These are phyloP conservation scores for Meghimatium bilineatum DNA, from an alignment of 2,888 invertebrate species.

Conservation along the genomic window DNA sequence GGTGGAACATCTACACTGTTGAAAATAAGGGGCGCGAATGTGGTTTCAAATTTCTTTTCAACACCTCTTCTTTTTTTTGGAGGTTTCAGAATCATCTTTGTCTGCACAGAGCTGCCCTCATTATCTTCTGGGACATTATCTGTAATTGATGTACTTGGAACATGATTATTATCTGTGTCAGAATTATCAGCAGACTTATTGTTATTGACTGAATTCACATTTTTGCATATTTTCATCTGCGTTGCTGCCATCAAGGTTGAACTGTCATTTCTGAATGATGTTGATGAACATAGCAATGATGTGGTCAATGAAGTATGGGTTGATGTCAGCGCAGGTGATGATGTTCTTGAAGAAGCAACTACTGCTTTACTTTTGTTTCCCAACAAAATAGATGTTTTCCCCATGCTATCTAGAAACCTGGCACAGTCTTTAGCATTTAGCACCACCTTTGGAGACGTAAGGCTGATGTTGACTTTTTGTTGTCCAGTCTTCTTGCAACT, in stretches of 20 bases:
- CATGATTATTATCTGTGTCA: not conserved
- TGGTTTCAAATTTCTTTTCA: constrained; percentile 46
- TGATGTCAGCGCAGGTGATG: constrained; percentile 5
- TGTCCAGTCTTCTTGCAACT: constrained; percentile 18
- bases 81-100: constrained; percentile 47
- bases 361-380: constrained; percentile 41
- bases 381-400: constrained; percentile 42
- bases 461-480: constrained; percentile 34
- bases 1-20: constrained; percentile 18
- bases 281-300: not conserved
- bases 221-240: constrained; percentile 28
- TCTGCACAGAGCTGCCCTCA: not conserved
- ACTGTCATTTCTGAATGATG: not conserved
- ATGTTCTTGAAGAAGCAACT: constrained; percentile 13
- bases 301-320: not conserved
- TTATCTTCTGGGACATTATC: not conserved
- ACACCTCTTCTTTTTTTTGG: constrained; percentile 51
- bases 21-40: no score
- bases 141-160: not conserved
- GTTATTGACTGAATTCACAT: constrained; percentile 3
- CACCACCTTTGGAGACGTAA: constrained; percentile 43
- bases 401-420: constrained; percentile 38
- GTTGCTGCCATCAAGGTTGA: constrained; percentile 15
- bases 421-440: constrained; percentile 45
- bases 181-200: not conserved